Evolutionary conservation across 1,140 invertebrate species (phyloP).

Genomic region (Drosophila sp.): DNA sequence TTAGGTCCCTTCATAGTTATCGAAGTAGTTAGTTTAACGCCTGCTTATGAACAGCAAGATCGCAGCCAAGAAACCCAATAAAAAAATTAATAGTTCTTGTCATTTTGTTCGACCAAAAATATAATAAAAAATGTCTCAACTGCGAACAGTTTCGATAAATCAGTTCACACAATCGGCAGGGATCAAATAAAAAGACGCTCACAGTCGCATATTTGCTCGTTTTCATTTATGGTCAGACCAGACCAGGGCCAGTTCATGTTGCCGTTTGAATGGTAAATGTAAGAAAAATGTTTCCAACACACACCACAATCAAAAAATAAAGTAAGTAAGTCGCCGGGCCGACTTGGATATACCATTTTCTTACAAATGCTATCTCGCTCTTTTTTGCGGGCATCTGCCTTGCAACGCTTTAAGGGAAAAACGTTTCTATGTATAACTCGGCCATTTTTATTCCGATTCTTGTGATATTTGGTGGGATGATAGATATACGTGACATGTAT

Average conservation of each 20-base stretch:
- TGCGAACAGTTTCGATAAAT: constrained; percentile 56
- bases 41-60: constrained; percentile 40
- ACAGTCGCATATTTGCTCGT: background rate
- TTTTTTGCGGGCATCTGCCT: too few relatives aligned
- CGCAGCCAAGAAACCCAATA: constrained; percentile 7
- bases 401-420: too few relatives aligned
- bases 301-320: constrained; percentile 19
- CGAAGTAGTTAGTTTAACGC: constrained; percentile 35
- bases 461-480: too few relatives aligned
- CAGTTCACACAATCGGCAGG: constrained; percentile 53
- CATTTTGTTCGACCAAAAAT: constrained; percentile 57
- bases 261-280: constrained; percentile 51
- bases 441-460: too few relatives aligned
- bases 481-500: too few relatives aligned
- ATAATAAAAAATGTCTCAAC: constrained; percentile 65
- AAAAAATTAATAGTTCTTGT: constrained; percentile 65
- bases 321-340: too few relatives aligned
- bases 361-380: too few relatives aligned
- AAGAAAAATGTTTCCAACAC: constrained; percentile 60
- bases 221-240: constrained; percentile 28
- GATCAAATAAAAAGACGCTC: constrained; percentile 32
- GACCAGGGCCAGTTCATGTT: background rate
- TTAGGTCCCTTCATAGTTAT: background rate
- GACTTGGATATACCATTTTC: too few relatives aligned
- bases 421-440: too few relatives aligned